These are phyloP conservation scores for Bufo gargarizans DNA, from an alignment of 2,113 vertebrate species.

Conservation along the genomic window DNA sequence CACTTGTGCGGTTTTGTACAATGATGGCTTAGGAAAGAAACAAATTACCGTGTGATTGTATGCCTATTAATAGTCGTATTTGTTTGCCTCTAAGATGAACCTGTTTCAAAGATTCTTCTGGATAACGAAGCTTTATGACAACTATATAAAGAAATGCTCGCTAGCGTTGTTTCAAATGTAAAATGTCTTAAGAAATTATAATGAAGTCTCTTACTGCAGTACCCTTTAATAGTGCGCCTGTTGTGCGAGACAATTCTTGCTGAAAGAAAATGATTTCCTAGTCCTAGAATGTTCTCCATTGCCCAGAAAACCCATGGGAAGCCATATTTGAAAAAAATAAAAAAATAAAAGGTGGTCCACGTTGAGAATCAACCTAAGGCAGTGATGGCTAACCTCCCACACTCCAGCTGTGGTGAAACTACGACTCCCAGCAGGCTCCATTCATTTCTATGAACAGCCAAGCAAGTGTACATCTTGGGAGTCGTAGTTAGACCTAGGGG, in stretches of 20 bases:
- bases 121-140: slow-evolving; percentile 30
- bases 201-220: background rate
- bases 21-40: slow-evolving; percentile 44
- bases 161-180: background rate
- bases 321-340: background rate
- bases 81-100: slow-evolving; percentile 25
- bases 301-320: background rate
- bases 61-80: slow-evolving; percentile 36
- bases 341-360: too few species aligned
- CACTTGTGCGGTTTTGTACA: slow-evolving; percentile 34
- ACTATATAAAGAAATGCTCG: background rate
- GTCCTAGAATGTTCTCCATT: background rate
- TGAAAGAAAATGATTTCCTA: background rate
- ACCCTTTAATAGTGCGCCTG: background rate
- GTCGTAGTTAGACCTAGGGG: too few species aligned
- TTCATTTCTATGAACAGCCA: too few species aligned
- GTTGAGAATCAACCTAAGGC: too few species aligned
- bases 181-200: background rate
- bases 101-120: background rate
- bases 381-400: too few species aligned
- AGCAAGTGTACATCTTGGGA: too few species aligned
- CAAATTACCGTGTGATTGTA: slow-evolving; percentile 41
- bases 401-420: too few species aligned
- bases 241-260: background rate
- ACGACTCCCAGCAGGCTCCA: too few species aligned